Conservation (phyloP, 2,797 vertebrate genomes). For the Acridotheres tristis region DNA sequence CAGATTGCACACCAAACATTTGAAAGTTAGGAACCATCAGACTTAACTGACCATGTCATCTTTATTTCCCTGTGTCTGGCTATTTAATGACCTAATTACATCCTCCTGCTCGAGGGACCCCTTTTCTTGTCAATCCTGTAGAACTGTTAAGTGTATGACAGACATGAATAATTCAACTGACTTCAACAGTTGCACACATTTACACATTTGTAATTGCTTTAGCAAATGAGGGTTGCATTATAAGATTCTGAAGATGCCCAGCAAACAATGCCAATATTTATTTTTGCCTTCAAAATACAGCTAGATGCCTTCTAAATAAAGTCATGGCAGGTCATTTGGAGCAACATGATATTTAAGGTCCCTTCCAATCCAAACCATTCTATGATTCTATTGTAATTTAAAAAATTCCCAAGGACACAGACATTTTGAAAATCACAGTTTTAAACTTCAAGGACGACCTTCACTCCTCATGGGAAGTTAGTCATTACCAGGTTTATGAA, state of each 20-base stretch:
- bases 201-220: neutral
- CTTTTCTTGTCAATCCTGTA: neutral
- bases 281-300: neutral
- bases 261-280: neutral
- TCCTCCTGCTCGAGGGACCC: neutral
- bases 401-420: neutral
- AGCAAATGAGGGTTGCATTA: neutral
- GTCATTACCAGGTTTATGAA: neutral
- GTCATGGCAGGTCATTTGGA: neutral
- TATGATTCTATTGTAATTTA: neutral
- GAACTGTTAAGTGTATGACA: neutral
- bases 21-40: neutral
- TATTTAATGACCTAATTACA: slow-evolving; percentile 15
- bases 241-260: neutral
- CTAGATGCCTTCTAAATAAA: neutral
- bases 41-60: neutral
- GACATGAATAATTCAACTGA: slow-evolving; percentile 16
- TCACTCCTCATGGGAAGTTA: neutral
- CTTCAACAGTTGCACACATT: neutral
- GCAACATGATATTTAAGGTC: neutral
- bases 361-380: neutral
- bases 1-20: neutral
- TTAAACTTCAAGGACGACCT: neutral
- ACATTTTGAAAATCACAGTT: neutral
- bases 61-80: neutral